These are phyloP conservation scores for Macrosoma leucophasiata DNA, from an alignment of 2,888 invertebrate genomes.

Conservation along the genomic window DNA sequence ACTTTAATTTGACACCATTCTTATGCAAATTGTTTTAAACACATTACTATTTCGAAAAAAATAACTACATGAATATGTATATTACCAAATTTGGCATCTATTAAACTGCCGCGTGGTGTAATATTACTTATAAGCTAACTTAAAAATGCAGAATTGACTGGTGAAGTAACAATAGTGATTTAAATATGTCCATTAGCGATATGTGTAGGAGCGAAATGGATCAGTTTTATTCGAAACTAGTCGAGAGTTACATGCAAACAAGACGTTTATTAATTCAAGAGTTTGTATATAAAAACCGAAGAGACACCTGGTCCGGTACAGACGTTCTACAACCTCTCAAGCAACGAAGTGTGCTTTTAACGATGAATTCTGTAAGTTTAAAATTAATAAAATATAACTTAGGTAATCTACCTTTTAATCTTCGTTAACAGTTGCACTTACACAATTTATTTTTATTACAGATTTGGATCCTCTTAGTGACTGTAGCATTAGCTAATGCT, in stretches of 20 bases:
- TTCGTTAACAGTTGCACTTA: background rate
- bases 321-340: slow-evolving; percentile 33
- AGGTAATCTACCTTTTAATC: background rate
- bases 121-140: too few species aligned
- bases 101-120: too few species aligned
- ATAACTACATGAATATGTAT: too few species aligned
- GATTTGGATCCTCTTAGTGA: slow-evolving; percentile 36
- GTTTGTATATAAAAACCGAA: slow-evolving; percentile 54
- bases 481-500: slow-evolving; percentile 30
- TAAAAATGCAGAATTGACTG: too few species aligned
- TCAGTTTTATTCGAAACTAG: slow-evolving; percentile 27
- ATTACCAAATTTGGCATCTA: too few species aligned
- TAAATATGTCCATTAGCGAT: too few species aligned
- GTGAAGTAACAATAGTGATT: too few species aligned
- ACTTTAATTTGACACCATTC: too few species aligned
- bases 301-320: slow-evolving; percentile 35
- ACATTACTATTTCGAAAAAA: too few species aligned
- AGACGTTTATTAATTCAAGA: slow-evolving; percentile 38
- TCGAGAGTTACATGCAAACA: slow-evolving; percentile 38
- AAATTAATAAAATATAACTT: slow-evolving; percentile 2
- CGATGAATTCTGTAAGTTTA: slow-evolving; percentile 41
- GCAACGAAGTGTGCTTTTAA: slow-evolving; percentile 33
- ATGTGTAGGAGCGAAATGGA: too few species aligned
- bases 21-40: too few species aligned
- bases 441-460: slow-evolving; percentile 34